Conservation (phyloP, 2,888 invertebrate genomes). For the Priocnemis perturbator region DNA sequence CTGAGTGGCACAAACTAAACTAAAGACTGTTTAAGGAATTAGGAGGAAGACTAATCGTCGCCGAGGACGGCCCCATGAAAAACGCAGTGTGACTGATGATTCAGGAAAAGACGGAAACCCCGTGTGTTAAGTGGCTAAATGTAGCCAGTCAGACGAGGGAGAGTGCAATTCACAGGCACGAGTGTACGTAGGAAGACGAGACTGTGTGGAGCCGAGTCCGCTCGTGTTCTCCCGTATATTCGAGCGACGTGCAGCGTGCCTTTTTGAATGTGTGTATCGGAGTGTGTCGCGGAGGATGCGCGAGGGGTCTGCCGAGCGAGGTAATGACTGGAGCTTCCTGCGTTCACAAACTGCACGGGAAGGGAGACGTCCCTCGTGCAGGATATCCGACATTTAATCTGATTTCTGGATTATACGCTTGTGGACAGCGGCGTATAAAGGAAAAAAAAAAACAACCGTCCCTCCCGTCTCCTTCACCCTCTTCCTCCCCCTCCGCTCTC, state of each 20-base stretch:
- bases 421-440: constrained; percentile 59
- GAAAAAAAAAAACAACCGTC: constrained; percentile 54
- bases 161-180: constrained; percentile 1
- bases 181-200: constrained; percentile 22
- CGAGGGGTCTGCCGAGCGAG: constrained; percentile 67
- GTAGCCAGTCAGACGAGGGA: constrained; percentile 14
- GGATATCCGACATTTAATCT: constrained; percentile 75
- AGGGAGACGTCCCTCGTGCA: constrained; percentile 66
- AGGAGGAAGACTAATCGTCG: constrained; percentile 53
- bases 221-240: constrained; percentile 22
- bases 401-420: constrained; percentile 73
- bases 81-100: constrained; percentile 48
- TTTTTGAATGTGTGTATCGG: constrained; percentile 64
- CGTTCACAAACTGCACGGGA: constrained; percentile 63
- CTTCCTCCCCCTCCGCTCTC: constrained; percentile 22
- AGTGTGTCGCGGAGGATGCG: constrained; percentile 69
- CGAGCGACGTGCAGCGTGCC: constrained; percentile 18
- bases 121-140: constrained; percentile 40
- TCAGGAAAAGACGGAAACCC: constrained; percentile 47
- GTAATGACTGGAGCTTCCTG: constrained; percentile 74
- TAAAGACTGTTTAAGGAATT: constrained; percentile 45
- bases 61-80: constrained; percentile 9
- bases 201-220: constrained; percentile 21
- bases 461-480: constrained; percentile 24
- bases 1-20: constrained; percentile 33